These are phyloP conservation scores for Onychomys arenicola DNA, from an alignment of 2,797 vertebrate species.

Conservation along the genomic window DNA sequence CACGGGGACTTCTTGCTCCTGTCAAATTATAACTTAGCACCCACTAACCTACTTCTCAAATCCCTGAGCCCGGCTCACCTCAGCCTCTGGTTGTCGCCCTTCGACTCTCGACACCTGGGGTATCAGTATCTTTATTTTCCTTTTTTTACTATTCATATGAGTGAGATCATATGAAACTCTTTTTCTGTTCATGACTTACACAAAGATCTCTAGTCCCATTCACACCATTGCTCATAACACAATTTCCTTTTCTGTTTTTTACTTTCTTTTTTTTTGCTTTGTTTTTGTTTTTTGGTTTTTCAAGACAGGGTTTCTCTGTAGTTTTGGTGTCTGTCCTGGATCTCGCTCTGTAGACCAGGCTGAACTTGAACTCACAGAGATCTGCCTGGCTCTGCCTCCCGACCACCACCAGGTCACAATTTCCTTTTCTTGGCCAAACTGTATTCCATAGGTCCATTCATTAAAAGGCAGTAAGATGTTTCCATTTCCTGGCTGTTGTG, in stretches of 20 bases:
- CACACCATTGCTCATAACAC: neutral
- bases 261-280: too few relatives aligned
- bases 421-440: neutral
- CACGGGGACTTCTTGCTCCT: neutral
- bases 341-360: too few relatives aligned
- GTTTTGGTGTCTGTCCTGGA: too few relatives aligned
- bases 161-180: neutral
- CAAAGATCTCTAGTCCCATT: neutral
- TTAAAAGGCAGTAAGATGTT: neutral
- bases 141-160: neutral
- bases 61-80: too few relatives aligned
- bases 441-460: neutral
- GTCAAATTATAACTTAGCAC: neutral
- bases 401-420: neutral
- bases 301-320: too few relatives aligned
- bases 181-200: neutral
- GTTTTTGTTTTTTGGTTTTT: too few relatives aligned
- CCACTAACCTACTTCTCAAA: neutral
- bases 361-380: too few relatives aligned
- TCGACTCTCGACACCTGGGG: neutral
- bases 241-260: neutral
- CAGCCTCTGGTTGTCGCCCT: neutral
- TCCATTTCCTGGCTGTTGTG: neutral
- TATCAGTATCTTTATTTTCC: neutral
- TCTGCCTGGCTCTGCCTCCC: too few relatives aligned